phyloP scores from a whole-genome alignment of 2,797 vertebrate genomes.

The Psittacula derbiana region DNA sequence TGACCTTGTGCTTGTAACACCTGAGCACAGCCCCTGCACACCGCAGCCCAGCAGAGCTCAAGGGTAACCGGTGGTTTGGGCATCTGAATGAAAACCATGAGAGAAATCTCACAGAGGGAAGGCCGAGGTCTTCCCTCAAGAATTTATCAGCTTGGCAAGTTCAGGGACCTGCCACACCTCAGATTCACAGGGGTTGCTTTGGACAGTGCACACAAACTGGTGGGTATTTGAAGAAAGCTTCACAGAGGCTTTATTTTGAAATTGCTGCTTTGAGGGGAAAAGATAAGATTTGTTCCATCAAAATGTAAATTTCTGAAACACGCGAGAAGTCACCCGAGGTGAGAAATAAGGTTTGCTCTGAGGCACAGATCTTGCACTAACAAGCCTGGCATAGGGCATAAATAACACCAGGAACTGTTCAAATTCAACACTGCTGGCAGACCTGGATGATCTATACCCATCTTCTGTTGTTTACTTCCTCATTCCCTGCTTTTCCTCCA shows the following conservation, averaged over 20 bases:
- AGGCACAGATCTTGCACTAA: neutral
- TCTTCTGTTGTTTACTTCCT: neutral
- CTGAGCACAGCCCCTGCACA: neutral
- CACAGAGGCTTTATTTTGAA: neutral
- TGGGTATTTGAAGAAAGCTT: neutral
- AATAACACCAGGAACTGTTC: neutral
- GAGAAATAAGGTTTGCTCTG: neutral
- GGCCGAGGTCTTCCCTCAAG: neutral
- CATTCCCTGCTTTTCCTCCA: neutral
- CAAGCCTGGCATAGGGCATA: neutral
- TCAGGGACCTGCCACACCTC: neutral
- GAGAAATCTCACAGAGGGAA: neutral
- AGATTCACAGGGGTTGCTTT: neutral
- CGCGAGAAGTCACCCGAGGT: neutral
- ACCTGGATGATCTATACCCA: neutral
- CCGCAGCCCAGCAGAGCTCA: neutral
- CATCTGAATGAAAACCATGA: accelerated
- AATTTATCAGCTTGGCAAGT: neutral
- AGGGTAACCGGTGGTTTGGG: too few relatives aligned
- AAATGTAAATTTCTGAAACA: conserved; percentile 2
- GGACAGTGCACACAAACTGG: neutral
- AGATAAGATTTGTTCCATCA: neutral
- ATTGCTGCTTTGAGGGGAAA: neutral
- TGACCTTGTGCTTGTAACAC: neutral
- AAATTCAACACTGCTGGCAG: neutral